These are phyloP conservation scores for Caenorhabditis angaria DNA, from an alignment of 2,888 invertebrate genomes.

Conservation along the genomic window DNA sequence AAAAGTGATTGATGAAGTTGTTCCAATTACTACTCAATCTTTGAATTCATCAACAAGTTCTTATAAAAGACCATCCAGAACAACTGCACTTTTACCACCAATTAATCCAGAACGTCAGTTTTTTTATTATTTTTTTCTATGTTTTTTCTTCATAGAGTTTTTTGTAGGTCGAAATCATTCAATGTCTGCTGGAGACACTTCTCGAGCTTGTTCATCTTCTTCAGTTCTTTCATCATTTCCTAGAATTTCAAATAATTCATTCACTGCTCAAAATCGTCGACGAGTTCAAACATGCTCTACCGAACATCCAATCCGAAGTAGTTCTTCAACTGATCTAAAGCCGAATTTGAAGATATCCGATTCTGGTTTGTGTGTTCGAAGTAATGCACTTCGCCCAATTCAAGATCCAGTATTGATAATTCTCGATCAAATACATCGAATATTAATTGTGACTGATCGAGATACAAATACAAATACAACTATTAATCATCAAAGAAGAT, in stretches of 20 bases:
- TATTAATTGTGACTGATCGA: conserved; percentile 42
- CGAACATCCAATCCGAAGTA: conserved; percentile 31
- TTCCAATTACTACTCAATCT: conserved; percentile 10
- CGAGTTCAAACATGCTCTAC: conserved; percentile 37
- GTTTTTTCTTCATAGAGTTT: conserved; percentile 1
- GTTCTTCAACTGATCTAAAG: conserved; percentile 36
- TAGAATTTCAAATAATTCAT: conserved; percentile 19
- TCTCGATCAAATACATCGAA: conserved; percentile 51
- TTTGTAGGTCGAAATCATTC: conserved; percentile 30
- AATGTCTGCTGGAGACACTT: conserved; percentile 38
- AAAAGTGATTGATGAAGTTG: not conserved
- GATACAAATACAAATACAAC: conserved; percentile 16
- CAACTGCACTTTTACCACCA: conserved; percentile 15
- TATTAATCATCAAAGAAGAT: conserved; percentile 41
- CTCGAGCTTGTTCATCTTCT: conserved; percentile 9
- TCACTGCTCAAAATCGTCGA: conserved; percentile 24
- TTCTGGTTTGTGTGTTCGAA: conserved; percentile 38
- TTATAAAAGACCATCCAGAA: conserved; percentile 16
- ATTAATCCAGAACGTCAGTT: conserved; percentile 30
- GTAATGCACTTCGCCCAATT: conserved; percentile 50
- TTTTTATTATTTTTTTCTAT: not conserved
- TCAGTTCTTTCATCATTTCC: conserved; percentile 15
- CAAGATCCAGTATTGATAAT: conserved; percentile 59
- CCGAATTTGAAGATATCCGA: conserved; percentile 1
- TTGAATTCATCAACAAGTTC: conserved; percentile 35